These are phyloP conservation scores for Sinelater perroti DNA, from an alignment of 2,888 invertebrate species.

Conservation along the genomic window DNA sequence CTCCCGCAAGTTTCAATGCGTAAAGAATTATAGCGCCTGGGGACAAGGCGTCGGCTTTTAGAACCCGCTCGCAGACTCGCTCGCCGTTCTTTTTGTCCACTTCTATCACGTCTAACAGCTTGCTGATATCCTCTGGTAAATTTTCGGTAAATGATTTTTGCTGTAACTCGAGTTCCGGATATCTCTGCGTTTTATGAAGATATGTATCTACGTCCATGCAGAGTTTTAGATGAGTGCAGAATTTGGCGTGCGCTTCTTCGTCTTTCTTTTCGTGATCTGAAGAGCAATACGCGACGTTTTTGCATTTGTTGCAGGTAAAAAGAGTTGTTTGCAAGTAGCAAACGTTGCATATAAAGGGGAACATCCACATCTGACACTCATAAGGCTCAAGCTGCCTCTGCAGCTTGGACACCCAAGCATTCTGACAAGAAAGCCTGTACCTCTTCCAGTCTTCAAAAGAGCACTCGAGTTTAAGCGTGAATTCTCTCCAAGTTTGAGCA, in stretches of 20 bases:
- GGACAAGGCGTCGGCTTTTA: slow-evolving; percentile 35
- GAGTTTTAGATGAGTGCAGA: slow-evolving; percentile 43
- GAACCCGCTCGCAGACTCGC: slow-evolving; percentile 25
- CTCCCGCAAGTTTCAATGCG: slow-evolving; percentile 42
- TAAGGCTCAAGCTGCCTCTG: slow-evolving; percentile 42
- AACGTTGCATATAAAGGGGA: slow-evolving; percentile 48
- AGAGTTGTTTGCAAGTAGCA: slow-evolving; percentile 44
- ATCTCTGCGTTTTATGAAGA: slow-evolving; percentile 25
- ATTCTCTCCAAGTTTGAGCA: slow-evolving; percentile 8
- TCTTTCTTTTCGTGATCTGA: slow-evolving; percentile 39
- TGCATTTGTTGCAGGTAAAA: slow-evolving; percentile 43
- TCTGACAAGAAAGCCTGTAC: slow-evolving; percentile 34
- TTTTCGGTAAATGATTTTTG: neutral
- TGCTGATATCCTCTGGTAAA: slow-evolving; percentile 12
- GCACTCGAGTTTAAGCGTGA: neutral
- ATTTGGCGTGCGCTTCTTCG: slow-evolving; percentile 36
- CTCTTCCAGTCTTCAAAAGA: slow-evolving; percentile 39
- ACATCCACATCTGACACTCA: slow-evolving; percentile 52
- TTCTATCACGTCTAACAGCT: slow-evolving; percentile 15
- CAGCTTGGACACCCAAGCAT: slow-evolving; percentile 42
- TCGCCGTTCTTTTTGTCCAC: neutral
- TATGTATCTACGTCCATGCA: slow-evolving; percentile 43
- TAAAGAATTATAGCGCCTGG: slow-evolving; percentile 44
- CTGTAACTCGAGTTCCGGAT: slow-evolving; percentile 5
- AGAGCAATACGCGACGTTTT: slow-evolving; percentile 47